Percentiles rank a stretch among this genome's conserved stretches.
Conservation (phyloP, 2,888 invertebrate genomes). For the Eupeodes latifasciatus region DNA sequence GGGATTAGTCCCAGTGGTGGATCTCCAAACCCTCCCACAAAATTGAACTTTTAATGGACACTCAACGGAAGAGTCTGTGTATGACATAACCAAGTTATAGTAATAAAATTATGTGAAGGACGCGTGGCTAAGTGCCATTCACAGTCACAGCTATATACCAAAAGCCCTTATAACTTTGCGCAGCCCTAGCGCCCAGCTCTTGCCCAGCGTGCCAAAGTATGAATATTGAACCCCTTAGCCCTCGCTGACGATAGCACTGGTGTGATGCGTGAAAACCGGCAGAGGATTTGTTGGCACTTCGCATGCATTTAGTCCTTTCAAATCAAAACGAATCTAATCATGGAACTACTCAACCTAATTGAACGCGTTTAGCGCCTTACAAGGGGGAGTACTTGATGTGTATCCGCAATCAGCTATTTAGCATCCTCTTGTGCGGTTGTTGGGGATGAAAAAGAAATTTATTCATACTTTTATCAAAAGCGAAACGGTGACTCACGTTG, state of each 20-base stretch:
- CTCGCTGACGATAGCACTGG: background rate
- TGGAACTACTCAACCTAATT: constrained; percentile 73
- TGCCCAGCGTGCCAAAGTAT: constrained; percentile 46
- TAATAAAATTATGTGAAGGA: constrained; percentile 74
- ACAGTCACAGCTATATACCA: constrained; percentile 27
- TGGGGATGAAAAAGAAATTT: constrained; percentile 67
- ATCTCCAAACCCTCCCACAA: constrained; percentile 61
- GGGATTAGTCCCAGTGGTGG: constrained; percentile 54
- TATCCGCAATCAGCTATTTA: constrained; percentile 45
- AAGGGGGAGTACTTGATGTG: constrained; percentile 51
- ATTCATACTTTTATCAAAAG: constrained; percentile 61
- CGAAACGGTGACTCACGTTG: background rate
- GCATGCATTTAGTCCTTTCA: constrained; percentile 56
- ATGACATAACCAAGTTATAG: constrained; percentile 75
- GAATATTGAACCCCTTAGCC: constrained; percentile 26
- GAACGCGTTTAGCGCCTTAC: constrained; percentile 70
- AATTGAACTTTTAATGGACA: constrained; percentile 76
- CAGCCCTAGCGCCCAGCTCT: background rate
- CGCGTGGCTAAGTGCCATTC: constrained; percentile 76
- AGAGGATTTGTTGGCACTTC: constrained; percentile 43
- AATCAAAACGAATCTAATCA: constrained; percentile 74
- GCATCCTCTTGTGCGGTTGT: constrained; percentile 43
- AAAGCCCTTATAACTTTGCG: constrained; percentile 35
- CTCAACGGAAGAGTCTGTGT: constrained; percentile 62
- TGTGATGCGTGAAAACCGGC: constrained; percentile 5